Conservation (phyloP, 2,888 invertebrate genomes). For the Trissoscelio sp. region DNA sequence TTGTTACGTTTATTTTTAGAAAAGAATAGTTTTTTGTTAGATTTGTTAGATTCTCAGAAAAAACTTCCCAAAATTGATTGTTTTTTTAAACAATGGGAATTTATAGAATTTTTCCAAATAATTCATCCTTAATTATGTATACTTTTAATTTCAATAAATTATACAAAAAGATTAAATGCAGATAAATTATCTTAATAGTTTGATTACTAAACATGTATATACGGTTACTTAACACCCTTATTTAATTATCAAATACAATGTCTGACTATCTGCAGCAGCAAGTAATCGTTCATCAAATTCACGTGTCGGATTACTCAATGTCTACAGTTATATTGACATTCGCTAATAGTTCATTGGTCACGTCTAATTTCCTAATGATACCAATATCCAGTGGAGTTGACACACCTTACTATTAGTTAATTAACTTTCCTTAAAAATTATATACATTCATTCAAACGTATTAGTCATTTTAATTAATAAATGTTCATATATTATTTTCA, state of each 20-base stretch:
- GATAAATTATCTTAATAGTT: too few relatives aligned
- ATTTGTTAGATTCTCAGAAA: too few relatives aligned
- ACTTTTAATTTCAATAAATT: too few relatives aligned
- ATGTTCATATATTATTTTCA: too few relatives aligned
- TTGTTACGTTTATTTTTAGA: too few relatives aligned
- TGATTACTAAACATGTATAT: not conserved
- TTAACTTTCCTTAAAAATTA: not conserved
- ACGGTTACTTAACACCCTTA: constrained; percentile 26
- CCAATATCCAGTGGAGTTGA: constrained; percentile 39
- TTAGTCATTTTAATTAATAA: too few relatives aligned
- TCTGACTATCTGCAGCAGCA: constrained; percentile 12
- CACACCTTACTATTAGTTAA: constrained; percentile 37
- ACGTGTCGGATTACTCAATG: constrained; percentile 57
- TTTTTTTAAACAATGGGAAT: too few relatives aligned
- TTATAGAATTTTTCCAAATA: too few relatives aligned
- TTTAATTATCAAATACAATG: constrained; percentile 40
- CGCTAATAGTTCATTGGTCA: constrained; percentile 55
- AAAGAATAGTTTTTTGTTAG: too few relatives aligned
- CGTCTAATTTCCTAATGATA: constrained; percentile 58
- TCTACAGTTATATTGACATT: constrained; percentile 48
- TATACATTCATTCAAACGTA: not conserved
- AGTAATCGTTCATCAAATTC: constrained; percentile 56
- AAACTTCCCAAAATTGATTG: too few relatives aligned
- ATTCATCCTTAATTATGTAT: too few relatives aligned
- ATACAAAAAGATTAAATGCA: too few relatives aligned